Evolutionary conservation across 2,797 vertebrate species (phyloP).

Genomic region (Tapera naevia): DNA sequence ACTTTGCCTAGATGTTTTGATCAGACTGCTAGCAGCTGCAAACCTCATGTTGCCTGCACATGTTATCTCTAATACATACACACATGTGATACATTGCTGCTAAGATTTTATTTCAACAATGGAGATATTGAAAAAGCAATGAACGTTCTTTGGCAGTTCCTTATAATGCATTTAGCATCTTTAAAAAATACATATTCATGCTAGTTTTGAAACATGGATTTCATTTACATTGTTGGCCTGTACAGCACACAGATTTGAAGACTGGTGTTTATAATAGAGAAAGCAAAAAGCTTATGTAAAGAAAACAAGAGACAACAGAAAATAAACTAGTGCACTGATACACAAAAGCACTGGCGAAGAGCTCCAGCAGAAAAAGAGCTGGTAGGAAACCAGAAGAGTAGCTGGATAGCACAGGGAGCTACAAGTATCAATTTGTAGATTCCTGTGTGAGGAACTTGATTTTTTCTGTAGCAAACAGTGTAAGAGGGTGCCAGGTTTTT

Average conservation of each 20-base stretch:
- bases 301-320: not conserved
- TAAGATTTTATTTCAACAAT: not conserved
- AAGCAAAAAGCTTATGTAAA: not conserved
- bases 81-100: not conserved
- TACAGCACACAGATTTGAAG: not conserved
- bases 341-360: not conserved
- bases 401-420: not conserved
- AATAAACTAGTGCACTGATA: not conserved
- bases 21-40: not conserved
- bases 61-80: not conserved
- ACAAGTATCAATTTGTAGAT: not conserved
- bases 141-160: not conserved
- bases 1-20: slow-evolving; percentile 4
- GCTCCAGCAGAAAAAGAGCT: not conserved
- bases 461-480: not conserved
- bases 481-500: not conserved
- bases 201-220: not conserved
- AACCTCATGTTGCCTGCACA: slow-evolving; percentile 8
- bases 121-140: not conserved
- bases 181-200: slow-evolving; percentile 12
- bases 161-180: not conserved
- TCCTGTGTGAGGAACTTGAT: not conserved
- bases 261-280: not conserved
- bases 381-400: not conserved
- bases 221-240: not conserved